These are phyloP conservation scores for Muricea muricata DNA, from an alignment of 92 coral and sea anemone genomes.

Conservation along the genomic window DNA sequence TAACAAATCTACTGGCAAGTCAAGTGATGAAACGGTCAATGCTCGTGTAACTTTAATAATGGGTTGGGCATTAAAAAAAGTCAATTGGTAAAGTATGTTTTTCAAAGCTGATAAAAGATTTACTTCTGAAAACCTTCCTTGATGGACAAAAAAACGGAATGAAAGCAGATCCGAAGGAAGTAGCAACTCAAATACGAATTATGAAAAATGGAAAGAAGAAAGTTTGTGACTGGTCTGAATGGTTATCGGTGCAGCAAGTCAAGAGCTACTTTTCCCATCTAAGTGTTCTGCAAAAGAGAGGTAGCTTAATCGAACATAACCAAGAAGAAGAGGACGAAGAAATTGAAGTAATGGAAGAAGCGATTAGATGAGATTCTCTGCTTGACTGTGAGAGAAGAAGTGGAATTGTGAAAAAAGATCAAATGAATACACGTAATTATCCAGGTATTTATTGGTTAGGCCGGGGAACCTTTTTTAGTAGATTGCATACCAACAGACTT, in stretches of 20 bases:
- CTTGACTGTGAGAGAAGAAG: no score
- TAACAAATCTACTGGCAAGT: no score
- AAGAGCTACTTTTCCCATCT: constrained; percentile 41
- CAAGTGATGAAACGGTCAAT: no score
- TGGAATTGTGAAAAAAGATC: no score
- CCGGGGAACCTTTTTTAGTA: no score
- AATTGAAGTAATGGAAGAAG: no score
- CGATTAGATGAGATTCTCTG: no score
- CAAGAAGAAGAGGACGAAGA: background rate
- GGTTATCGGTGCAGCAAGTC: constrained; percentile 41
- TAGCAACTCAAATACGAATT: constrained; percentile 35
- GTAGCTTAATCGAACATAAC: constrained; percentile 9
- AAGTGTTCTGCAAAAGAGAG: constrained; percentile 18
- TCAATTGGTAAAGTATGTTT: constrained; percentile 6
- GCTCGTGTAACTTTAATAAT: background rate
- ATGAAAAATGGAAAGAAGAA: constrained; percentile 39
- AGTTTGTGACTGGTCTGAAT: constrained; percentile 23
- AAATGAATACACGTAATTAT: no score
- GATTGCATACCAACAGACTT: no score
- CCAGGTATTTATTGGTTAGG: no score
- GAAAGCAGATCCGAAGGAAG: constrained; percentile 29
- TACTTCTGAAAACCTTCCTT: constrained; percentile 24
- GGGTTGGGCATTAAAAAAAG: background rate
- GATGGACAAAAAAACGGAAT: constrained; percentile 28
- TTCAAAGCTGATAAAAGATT: background rate